Conservation (phyloP, 2,797 vertebrate species). For the Luscinia luscinia region DNA sequence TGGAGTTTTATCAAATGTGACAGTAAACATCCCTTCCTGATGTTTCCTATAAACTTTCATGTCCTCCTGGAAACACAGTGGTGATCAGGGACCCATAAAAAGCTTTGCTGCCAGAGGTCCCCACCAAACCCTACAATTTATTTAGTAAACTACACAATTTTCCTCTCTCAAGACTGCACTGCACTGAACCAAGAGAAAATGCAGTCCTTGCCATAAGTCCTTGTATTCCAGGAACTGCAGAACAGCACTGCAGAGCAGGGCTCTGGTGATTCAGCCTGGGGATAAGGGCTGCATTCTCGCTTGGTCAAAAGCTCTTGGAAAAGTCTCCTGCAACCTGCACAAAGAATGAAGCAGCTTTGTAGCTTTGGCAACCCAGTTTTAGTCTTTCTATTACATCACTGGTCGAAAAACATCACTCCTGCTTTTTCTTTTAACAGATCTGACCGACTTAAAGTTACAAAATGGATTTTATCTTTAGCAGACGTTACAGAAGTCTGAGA, state of each 20-base stretch:
- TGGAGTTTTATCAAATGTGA: not conserved
- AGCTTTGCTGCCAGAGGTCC: not conserved
- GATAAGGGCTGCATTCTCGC: not conserved
- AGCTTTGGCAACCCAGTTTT: not conserved
- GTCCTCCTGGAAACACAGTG: not conserved
- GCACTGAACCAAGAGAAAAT: not conserved
- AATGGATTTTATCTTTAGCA: not conserved
- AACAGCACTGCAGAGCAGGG: not conserved
- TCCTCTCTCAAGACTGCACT: not conserved
- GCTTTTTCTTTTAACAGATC: not conserved
- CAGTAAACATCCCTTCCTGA: slow-evolving; percentile 8
- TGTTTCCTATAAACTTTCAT: not conserved
- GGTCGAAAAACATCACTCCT: not conserved
- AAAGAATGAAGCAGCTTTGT: not conserved
- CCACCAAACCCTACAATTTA: slow-evolving; percentile 4
- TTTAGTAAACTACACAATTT: not conserved
- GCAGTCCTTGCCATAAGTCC: not conserved
- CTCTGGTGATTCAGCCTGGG: not conserved
- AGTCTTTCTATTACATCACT: not conserved
- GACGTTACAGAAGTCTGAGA: not conserved
- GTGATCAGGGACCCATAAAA: not conserved
- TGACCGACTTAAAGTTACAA: not conserved
- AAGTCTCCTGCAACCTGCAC: not conserved
- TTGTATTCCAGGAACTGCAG: not conserved
- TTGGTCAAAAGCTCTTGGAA: not conserved